Evolutionary conservation across 2,888 invertebrate genomes (phyloP).

Genomic region (Eilema sororculum): DNA sequence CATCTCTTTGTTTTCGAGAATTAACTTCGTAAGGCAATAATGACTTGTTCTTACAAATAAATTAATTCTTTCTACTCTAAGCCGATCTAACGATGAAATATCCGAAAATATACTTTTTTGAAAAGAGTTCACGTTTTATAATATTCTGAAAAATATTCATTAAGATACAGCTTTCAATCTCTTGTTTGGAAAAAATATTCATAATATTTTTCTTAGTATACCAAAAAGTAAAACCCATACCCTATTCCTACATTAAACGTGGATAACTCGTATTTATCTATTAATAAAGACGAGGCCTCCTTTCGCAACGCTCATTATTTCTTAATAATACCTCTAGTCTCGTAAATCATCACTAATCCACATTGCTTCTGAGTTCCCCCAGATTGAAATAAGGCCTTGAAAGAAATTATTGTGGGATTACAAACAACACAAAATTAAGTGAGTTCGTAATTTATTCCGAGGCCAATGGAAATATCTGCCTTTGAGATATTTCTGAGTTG

Average conservation of each 20-base stretch:
- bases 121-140: background rate
- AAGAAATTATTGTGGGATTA: constrained; percentile 71
- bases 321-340: constrained; percentile 55
- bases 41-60: no score
- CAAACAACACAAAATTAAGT: constrained; percentile 71
- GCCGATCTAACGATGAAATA: no score
- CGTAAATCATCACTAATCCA: constrained; percentile 62
- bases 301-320: constrained; percentile 55
- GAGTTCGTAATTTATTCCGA: constrained; percentile 71
- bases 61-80: no score
- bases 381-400: constrained; percentile 67
- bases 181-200: constrained; percentile 18
- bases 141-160: background rate
- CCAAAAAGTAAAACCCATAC: constrained; percentile 9
- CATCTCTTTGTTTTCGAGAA: no score
- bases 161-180: background rate
- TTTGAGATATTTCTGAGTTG: constrained; percentile 63
- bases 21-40: no score
- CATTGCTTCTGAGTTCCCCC: constrained; percentile 53
- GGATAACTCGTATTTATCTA: constrained; percentile 42
- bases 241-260: constrained; percentile 26
- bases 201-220: constrained; percentile 15
- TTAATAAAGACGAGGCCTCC: constrained; percentile 40
- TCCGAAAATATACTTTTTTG: background rate
- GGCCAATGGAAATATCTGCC: constrained; percentile 62